Base-by-base conservation (phyloP, 1,140 invertebrate species). In the Subanguina moxae region DNA sequence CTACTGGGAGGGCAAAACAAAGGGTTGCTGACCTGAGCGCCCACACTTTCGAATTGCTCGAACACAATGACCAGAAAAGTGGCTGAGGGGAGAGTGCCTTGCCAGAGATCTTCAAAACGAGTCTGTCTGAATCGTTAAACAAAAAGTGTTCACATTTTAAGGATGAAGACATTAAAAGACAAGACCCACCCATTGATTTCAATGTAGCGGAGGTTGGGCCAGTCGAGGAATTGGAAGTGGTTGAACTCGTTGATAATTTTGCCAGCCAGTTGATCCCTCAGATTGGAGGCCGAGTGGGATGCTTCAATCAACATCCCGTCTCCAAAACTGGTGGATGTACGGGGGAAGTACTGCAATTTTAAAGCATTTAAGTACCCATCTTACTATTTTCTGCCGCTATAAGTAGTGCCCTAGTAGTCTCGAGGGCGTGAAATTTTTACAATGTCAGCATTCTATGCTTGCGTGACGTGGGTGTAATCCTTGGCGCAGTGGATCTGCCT, bases 11-110 rank as follows among this genome's bases (percentile, higher is more conserved):
- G 11, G 32, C 11, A 38, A 38, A 38, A 38, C 32, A 19, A 65
- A n/a, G n/a, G n/a, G 8, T 32, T 61, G 3, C 58, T 61, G 19
- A 61, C 56, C 19, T 70, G 68, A 58, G 48, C 59, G 3, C 21
- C 67, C 45, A 77, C 66, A 28, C 73, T 72, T 57, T 82, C 80
- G 57, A 65, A 76, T 57, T 82, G 71, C 56, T 81, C 80, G 64
- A 81, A 82, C 30, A 82, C 48, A 27, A 81, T 80, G n/a, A 72
- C 78, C 64, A 81, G 61, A 59, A 82, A 80, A 23, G 80, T 71
- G 17, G 80, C 74, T 27, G 66, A 64, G 27, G 45, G 71, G 1
- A 62, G 30, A 42, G 76, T 57, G 30, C 74, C 72, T 15, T 74
- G 32, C 79, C 79, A 81, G 25, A 81, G 68, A 57, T 80, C 78